Evolutionary conservation across 2,113 vertebrate species (phyloP), one percentile per base, ranked within the genome.

Genomic region (Arothron firmamentum): DNA sequence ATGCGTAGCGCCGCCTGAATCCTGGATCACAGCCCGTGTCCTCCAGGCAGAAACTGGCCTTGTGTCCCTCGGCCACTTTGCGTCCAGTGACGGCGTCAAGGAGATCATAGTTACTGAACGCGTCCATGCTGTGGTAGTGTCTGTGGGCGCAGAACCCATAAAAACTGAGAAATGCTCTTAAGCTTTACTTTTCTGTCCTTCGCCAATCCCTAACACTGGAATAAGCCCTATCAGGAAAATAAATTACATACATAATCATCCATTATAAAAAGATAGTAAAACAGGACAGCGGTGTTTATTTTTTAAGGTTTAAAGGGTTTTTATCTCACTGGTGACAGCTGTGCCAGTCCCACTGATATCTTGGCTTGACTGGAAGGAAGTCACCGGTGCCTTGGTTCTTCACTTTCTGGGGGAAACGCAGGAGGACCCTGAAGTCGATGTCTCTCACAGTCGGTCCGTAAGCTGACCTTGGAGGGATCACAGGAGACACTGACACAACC

Each of bases 101-200:
- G 31, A 94, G 90, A 74, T 94, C 93, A 4, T 94, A 94, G 78
- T 91, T 82, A 74, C 93, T 94, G 79, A 94, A 94, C 28, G 92
- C 91, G 5, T 94, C 92, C 93, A 94, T 94, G 77, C 93, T 94
- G 87, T 93, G 93, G 77, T 88, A 93, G 66, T 92, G 92, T 67
- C 92, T 93, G 64, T 49, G 23, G 6, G 47, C 3, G 47, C 5
- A 38, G 20, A 55, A 54, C 1, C 34, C 45, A 46, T n/a, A 2
- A 16, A 12, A 46, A 1, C 15, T 51, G 23, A 52, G 41, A 34
- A 5, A 20, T 14, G 46, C 10, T 14, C 46, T 7, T 15, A 49
- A 56, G 12, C 6, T n/a, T n/a, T 50, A 38, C 34, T 38, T 38
- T 38, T 38, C 8, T 28, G 25, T 28, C 25, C 6, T 28, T 28